phyloP scores from a whole-genome alignment of 2,113 vertebrate species.

The Camelus bactrianus region DNA sequence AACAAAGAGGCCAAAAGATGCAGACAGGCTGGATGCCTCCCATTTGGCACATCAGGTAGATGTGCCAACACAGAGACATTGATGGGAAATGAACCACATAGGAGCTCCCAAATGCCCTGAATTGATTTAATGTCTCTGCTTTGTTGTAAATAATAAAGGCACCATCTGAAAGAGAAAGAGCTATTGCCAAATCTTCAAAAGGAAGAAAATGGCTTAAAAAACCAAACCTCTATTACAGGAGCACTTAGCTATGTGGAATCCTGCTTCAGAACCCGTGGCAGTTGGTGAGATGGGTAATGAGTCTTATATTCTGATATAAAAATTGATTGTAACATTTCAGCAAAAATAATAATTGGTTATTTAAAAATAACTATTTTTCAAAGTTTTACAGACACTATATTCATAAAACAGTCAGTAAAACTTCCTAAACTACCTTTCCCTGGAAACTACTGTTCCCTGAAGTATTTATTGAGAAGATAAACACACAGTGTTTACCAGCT shows the following conservation, averaged over 20 bases:
- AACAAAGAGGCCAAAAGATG: neutral
- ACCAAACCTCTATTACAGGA: neutral
- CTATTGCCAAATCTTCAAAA: neutral
- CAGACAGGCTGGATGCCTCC: neutral
- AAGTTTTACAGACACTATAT: neutral
- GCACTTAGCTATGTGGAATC: neutral
- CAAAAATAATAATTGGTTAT: neutral
- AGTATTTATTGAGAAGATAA: slow-evolving; percentile 59
- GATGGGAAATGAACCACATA: fast-evolving
- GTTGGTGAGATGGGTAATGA: neutral
- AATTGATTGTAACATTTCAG: neutral
- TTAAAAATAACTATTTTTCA: slow-evolving; percentile 47
- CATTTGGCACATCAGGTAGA: fast-evolving
- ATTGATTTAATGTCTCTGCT: neutral
- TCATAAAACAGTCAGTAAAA: slow-evolving; percentile 31
- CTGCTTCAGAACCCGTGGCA: neutral
- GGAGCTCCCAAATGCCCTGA: neutral
- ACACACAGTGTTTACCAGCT: neutral
- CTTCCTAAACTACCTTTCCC: neutral
- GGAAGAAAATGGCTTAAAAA: neutral
- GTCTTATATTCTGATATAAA: neutral
- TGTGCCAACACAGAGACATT: fast-evolving
- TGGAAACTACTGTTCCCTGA: neutral
- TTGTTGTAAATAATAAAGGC: neutral
- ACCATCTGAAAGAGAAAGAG: neutral